Base-by-base conservation (phyloP, 2,797 vertebrate species). In the Uromys caudimaculatus region DNA sequence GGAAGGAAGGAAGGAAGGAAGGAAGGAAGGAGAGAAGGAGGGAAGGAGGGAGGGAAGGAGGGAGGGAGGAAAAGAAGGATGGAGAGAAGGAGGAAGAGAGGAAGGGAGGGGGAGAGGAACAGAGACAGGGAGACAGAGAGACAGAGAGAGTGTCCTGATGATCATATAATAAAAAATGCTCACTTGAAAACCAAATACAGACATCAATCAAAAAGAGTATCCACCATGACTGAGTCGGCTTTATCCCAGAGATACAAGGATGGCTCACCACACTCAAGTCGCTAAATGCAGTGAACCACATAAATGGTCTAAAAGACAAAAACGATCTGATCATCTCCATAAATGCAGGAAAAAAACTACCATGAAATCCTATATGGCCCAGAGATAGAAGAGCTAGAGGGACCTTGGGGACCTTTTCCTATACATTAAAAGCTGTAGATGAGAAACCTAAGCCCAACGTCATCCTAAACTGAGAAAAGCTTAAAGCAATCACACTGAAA, bases 21-120 rank as follows among this genome's bases (percentile, higher is more conserved):
- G 35, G 35, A 69, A 3, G 6, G 16, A 69, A 2, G 4, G 10
- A n/a, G 62, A 0, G 50, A 35, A 32, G 19, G 32, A 54, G 27
- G 7, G 75, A 77, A 13, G 32, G 14, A 67, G 6, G 64, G 5
- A 19, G 7, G 32, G 8, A 78, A 8, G 29, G 1, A 52, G 1
- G 47, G 4, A 78, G 29, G 47, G 3, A 50, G 13, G 24, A 1
- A 27, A 24, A 12, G 5, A n/a, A n/a, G n/a, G n/a, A n/a, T n/a
- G n/a, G n/a, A n/a, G n/a, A n/a, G n/a, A n/a, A n/a, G n/a, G n/a
- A n/a, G n/a, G n/a, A n/a, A n/a, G n/a, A 17, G 2, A 75, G 71
- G 12, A 1, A 41, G 38, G 13, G 2, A 32, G 16, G 3, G 0
- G 9, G 47, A 29, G 4, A 19, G 8, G 41, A 5, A 23, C 9